Conservation (phyloP, 2,113 vertebrate species). For the Patagioenas fasciata region DNA sequence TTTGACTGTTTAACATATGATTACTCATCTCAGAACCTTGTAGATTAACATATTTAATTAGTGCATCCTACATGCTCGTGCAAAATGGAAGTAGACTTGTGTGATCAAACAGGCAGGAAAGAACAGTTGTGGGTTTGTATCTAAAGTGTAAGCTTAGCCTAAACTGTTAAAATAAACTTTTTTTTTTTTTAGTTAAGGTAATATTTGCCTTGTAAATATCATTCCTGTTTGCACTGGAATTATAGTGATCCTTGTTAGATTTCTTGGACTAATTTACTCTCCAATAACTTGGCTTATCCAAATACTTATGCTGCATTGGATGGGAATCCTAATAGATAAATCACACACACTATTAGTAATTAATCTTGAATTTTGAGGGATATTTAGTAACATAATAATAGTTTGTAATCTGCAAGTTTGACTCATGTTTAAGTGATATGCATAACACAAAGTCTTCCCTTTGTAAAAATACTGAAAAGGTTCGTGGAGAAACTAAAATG, state of each 20-base stretch:
- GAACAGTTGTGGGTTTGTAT: not conserved
- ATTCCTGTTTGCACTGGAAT: conserved; percentile 35
- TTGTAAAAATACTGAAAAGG: not conserved
- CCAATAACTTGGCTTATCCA: not conserved
- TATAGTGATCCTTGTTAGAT: not conserved
- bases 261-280: not conserved
- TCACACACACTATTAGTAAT: not conserved
- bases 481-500: not conserved
- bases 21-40: not conserved
- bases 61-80: not conserved
- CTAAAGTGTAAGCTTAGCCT: not conserved
- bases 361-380: not conserved
- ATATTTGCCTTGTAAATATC: conserved; percentile 18
- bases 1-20: not conserved
- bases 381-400: not conserved
- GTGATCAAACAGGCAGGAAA: not conserved
- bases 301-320: not conserved
- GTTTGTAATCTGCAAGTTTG: not conserved
- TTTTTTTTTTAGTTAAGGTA: not conserved
- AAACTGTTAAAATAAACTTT: conserved; percentile 11
- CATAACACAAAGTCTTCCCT: not conserved
- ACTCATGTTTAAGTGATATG: not conserved
- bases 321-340: not conserved
- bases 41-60: not conserved
- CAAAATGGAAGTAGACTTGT: not conserved